A percentile compares a stretch with the other conserved stretches of the same genome.
These are phyloP conservation scores for Orestias chungarensis DNA, from an alignment of 2,797 vertebrate species.

Conservation along the genomic window DNA sequence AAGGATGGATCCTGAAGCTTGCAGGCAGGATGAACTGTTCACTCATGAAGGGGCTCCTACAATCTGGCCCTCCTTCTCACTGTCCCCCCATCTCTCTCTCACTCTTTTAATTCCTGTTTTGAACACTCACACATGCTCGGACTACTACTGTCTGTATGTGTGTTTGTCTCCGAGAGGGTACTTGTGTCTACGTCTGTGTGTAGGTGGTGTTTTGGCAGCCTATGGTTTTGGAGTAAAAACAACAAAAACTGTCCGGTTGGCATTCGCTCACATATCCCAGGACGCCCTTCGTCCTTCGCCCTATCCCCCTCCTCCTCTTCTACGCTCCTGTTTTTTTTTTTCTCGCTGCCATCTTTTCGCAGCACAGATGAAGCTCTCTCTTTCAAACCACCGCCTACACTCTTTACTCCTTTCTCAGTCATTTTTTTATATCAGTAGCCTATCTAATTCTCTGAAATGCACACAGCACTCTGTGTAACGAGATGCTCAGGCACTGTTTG, in stretches of 20 bases:
- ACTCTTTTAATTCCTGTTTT: constrained; percentile 42
- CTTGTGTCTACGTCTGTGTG: constrained; percentile 35
- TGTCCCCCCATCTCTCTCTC: constrained; percentile 29
- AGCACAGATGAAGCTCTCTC: constrained; percentile 72
- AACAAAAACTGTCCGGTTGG: constrained; percentile 71
- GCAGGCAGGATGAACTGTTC: constrained; percentile 48
- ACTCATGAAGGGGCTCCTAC: constrained; percentile 50
- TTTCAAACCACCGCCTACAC: constrained; percentile 66
- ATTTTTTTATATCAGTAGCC: constrained; percentile 41
- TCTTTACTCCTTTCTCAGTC: constrained; percentile 36
- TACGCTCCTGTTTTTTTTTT: constrained; percentile 46
- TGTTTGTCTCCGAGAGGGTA: constrained; percentile 1
- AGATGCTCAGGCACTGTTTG: constrained; percentile 36
- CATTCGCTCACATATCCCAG: constrained; percentile 60
- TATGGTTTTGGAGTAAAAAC: constrained; percentile 53
- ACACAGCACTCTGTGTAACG: background rate
- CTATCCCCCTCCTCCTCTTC: constrained; percentile 20
- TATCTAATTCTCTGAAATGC: constrained; percentile 56
- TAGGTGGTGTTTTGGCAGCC: constrained; percentile 67
- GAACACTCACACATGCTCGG: constrained; percentile 37
- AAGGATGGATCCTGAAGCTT: background rate
- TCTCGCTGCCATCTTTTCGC: constrained; percentile 57
- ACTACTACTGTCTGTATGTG: constrained; percentile 30
- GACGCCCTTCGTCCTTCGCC: constrained; percentile 57
- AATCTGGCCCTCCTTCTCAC: constrained; percentile 50